Conservation (phyloP, 2,113 vertebrate species). For the Corythornis madagascariensis region DNA sequence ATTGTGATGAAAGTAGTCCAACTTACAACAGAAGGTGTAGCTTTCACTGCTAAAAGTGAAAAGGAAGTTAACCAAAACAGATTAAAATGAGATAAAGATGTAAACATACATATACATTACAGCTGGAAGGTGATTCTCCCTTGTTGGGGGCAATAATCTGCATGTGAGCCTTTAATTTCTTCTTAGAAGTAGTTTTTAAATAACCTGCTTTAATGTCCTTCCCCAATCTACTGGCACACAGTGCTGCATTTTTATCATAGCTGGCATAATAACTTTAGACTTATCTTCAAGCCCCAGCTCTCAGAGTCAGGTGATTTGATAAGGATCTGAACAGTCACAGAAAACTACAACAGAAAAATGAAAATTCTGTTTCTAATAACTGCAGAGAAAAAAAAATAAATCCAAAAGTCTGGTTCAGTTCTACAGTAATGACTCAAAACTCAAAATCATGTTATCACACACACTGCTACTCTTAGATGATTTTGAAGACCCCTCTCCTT, state of each 20-base stretch:
- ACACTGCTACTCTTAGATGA: background rate
- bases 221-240: background rate
- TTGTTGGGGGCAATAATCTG: background rate
- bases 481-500: background rate
- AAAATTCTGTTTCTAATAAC: background rate
- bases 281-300: background rate
- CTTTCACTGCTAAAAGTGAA: background rate
- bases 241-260: background rate
- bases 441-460: background rate
- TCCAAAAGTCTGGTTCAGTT: background rate
- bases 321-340: background rate
- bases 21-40: background rate
- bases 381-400: background rate
- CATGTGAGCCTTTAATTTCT: background rate
- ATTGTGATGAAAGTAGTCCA: background rate
- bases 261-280: background rate
- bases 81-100: background rate
- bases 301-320: background rate
- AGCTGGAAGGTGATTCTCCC: background rate
- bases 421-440: background rate
- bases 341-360: background rate
- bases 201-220: background rate
- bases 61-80: background rate
- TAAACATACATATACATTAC: background rate
- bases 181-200: background rate